A percentile compares a stretch with the other conserved stretches of the same genome.
Conservation (phyloP, 2,888 invertebrate species). For the Lottia scabra region DNA sequence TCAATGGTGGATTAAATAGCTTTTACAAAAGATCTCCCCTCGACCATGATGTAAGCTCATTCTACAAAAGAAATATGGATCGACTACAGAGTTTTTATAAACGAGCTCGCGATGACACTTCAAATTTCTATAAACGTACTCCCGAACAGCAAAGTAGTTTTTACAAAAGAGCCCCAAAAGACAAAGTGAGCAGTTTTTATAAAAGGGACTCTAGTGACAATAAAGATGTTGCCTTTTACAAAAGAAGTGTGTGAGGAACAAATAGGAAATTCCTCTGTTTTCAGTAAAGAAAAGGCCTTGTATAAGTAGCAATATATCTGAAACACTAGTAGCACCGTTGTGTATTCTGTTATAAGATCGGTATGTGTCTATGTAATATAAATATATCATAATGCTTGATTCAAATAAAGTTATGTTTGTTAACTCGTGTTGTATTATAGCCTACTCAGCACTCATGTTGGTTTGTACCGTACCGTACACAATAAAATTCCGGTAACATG, state of each 20-base stretch:
- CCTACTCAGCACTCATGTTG: too few species aligned
- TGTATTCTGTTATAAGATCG: too few species aligned
- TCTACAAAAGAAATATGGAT: neutral
- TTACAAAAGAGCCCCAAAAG: constrained; percentile 16
- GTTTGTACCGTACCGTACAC: too few species aligned
- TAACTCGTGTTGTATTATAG: too few species aligned
- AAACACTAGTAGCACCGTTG: too few species aligned
- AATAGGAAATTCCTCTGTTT: too few species aligned
- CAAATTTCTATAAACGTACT: constrained; percentile 10
- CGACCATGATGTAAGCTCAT: neutral
- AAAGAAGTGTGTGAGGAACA: neutral
- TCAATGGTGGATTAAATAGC: constrained; percentile 9
- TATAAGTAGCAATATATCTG: too few species aligned
- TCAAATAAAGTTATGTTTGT: too few species aligned
- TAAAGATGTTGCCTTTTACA: neutral
- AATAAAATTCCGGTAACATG: too few species aligned
- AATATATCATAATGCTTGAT: too few species aligned
- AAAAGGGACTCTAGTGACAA: constrained; percentile 6
- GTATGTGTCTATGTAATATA: too few species aligned
- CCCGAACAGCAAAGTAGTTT: constrained; percentile 10
- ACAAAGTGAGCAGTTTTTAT: constrained; percentile 16
- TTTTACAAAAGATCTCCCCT: constrained; percentile 17
- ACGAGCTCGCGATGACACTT: constrained; percentile 4
- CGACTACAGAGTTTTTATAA: constrained; percentile 16
- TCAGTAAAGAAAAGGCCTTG: too few species aligned